Evolutionary conservation across 1,140 invertebrate genomes (phyloP), one percentile per base, ranked within the genome.

Genomic region (Leptonema lineaticorne): DNA sequence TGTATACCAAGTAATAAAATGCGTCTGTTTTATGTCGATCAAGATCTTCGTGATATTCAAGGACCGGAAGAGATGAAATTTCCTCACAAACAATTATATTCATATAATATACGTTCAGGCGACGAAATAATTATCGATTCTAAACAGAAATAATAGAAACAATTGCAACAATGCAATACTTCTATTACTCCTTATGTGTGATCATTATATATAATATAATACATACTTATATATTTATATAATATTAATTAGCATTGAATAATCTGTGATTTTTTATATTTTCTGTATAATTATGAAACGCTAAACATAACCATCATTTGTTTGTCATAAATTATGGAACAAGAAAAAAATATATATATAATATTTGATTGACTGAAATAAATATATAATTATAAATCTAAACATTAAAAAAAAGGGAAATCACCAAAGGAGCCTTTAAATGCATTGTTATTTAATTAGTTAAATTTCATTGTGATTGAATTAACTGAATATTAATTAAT

Each of bases 51-150:
- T 67, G 87, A 88, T 74, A 78, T 88, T 69, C 81, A 90, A 83
- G 91, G 92, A 6, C 90, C 92, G 1, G 93, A 95, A 81, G 92
- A 93, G 77, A 93, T 96, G 90, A 86, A 88, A 69, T 94, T 87
- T 76, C 91, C 92, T 1, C 90, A 91, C 69, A 94, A 94, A 74
- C 91, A 92, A 76, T 82, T 96, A 22, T 96, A 95, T 78, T 92
- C 92, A 63, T 96, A 95, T 79, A 95, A 95, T 78, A 92, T 96
- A 65, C 84, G 88, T 68, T 92, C 92, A 73, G 93, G 93, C 1
- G 93, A 96, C 81, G 92, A 96, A 78, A 94, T 96, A 74, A 91
- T 95, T 63, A 89, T 96, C 62, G 92, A 94, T 76, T 89, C 87
- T 68, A 92, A 92, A 74, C 69, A 65, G 8, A 41, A 63, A 57